Conservation (phyloP, 2,888 invertebrate species). For the Epistrophe grossulariae region DNA sequence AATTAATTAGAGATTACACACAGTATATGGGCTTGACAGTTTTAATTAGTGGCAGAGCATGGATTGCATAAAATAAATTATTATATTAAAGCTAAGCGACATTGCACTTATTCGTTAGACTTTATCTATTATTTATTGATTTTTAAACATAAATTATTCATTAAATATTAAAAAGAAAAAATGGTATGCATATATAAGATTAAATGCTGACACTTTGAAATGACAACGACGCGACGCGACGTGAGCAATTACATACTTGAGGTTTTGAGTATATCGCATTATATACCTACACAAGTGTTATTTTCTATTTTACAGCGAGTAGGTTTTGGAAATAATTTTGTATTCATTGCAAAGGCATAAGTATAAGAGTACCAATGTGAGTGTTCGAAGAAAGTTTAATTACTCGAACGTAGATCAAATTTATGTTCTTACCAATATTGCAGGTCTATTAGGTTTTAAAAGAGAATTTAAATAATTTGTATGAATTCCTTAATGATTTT, state of each 20-base stretch:
- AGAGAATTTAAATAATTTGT: too few species aligned
- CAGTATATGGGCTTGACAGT: slow-evolving; percentile 56
- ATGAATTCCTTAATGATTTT: too few species aligned
- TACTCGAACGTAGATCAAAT: too few species aligned
- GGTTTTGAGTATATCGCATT: not conserved
- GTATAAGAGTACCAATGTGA: too few species aligned
- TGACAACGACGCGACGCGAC: slow-evolving; percentile 25
- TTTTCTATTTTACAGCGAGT: too few species aligned
- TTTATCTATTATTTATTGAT: slow-evolving; percentile 43
- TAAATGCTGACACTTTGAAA: slow-evolving; percentile 20
- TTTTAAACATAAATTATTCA: slow-evolving; percentile 46
- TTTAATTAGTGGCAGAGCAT: slow-evolving; percentile 51
- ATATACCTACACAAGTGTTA: too few species aligned
- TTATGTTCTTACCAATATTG: too few species aligned
- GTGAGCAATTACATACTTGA: not conserved
- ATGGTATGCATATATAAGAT: not conserved
- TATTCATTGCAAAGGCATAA: too few species aligned
- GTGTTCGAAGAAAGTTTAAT: too few species aligned
- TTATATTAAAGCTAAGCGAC: slow-evolving; percentile 1
- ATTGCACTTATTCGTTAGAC: not conserved
- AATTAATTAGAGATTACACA: slow-evolving; percentile 71
- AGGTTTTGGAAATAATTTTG: too few species aligned
- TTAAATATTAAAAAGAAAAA: slow-evolving; percentile 9
- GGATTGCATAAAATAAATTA: slow-evolving; percentile 52
- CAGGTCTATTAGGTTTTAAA: too few species aligned